Evolutionary conservation across 1,140 invertebrate genomes (phyloP).

Genomic region (Aphaenogaster rudis): DNA sequence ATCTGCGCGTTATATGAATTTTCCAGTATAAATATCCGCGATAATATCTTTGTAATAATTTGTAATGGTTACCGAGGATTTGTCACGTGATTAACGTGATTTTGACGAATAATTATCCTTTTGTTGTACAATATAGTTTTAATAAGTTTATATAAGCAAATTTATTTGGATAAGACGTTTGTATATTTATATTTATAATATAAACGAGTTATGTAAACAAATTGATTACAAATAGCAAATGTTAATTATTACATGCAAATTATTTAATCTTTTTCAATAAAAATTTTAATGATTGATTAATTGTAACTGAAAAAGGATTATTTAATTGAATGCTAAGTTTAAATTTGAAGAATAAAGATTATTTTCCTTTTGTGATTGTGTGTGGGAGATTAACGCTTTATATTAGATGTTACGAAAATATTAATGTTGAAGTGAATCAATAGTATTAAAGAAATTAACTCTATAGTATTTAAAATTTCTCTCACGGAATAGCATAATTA

Average conservation of each 20-base stretch:
- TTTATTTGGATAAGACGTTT: neutral
- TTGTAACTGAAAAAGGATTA: neutral
- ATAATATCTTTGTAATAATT: too few relatives aligned
- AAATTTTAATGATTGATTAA: neutral
- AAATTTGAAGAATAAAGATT: neutral
- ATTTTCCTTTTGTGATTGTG: neutral
- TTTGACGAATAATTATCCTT: conserved; percentile 1
- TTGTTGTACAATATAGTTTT: neutral
- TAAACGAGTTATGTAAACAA: neutral
- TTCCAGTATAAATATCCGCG: too few relatives aligned
- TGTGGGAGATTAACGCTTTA: too few relatives aligned
- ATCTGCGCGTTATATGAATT: too few relatives aligned
- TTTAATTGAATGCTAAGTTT: neutral
- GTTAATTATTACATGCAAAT: neutral
- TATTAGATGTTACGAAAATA: neutral
- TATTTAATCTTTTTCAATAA: neutral
- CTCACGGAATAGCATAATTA: neutral
- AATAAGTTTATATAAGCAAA: neutral
- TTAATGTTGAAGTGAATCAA: neutral
- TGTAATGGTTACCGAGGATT: neutral
- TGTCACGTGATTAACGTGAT: conserved; percentile 14
- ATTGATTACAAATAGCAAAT: neutral
- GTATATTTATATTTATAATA: neutral
- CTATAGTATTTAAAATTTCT: neutral
- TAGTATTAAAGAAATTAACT: neutral